Conservation (phyloP, 2,888 invertebrate species). For the Drosophila recens region DNA sequence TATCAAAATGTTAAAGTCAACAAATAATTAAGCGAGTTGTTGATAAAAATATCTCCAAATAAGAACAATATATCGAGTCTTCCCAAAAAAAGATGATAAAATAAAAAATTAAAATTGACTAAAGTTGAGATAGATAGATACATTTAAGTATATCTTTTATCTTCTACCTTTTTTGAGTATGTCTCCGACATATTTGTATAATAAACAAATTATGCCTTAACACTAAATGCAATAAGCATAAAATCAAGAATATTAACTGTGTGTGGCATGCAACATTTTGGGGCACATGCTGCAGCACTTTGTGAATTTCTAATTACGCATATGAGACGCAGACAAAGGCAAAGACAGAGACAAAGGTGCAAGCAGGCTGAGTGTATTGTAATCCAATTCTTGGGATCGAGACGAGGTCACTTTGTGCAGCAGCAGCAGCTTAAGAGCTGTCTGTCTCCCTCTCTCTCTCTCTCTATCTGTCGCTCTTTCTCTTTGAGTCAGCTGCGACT, state of each 20-base stretch:
- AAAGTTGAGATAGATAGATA: too few relatives aligned
- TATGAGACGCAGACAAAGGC: constrained; percentile 19
- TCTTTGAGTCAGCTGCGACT: constrained; percentile 28
- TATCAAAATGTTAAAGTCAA: too few relatives aligned
- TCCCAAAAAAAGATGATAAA: too few relatives aligned
- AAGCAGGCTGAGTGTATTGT: constrained; percentile 1
- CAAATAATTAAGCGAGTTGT: too few relatives aligned
- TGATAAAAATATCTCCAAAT: too few relatives aligned
- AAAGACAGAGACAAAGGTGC: constrained; percentile 21
- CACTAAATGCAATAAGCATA: neutral
- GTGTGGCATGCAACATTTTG: constrained; percentile 4
- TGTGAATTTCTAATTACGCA: constrained; percentile 54
- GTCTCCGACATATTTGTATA: too few relatives aligned
- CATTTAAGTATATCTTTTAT: too few relatives aligned
- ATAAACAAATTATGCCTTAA: too few relatives aligned
- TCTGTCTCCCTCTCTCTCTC: neutral
- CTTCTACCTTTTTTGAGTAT: too few relatives aligned
- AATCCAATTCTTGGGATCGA: constrained; percentile 29
- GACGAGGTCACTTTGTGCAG: constrained; percentile 25
- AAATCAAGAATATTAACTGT: neutral
- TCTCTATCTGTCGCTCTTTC: neutral
- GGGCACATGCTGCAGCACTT: constrained; percentile 35
- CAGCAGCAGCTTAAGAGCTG: constrained; percentile 31
- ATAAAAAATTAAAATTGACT: too few relatives aligned
- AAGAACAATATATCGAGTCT: too few relatives aligned